Evolutionary conservation across 2,113 vertebrate genomes (phyloP), one percentile per base, ranked within the genome.

Genomic region (Gavialis gangeticus): DNA sequence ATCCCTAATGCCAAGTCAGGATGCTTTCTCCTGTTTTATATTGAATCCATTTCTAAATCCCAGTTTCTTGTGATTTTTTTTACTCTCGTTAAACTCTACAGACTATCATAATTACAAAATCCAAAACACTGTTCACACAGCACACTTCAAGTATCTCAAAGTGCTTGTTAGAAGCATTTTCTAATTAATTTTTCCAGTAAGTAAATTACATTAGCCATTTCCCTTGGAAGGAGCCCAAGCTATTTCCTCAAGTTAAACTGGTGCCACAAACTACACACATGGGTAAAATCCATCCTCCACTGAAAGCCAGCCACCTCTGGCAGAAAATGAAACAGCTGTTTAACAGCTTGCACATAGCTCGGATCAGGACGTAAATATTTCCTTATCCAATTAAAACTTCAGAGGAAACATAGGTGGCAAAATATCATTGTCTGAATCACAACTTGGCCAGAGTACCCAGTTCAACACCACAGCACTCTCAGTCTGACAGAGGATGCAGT

Each of bases 181-280:
- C 63, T 58, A 60, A 82, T 78, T 22, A 88, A 79, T 13, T 64
- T 86, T 85, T 75, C 78, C 37, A 60, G 12, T 28, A 54, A 1
- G 1, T 56, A 79, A 79, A 60, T 24, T 54, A 12, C 28, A 18
- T 57, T 59, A 79, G 3, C 34, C 18, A 19, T 4, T 69, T 19
- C 4, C 66, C 62, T 34, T 83, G 6, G 57, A 71, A 80, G 67
- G 19, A 69, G 75, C 56, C 46, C 84, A 84, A 71, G 30, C 27
- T 71, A 37, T 30, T 87, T n/a, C 46, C 75, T 57, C 8, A 78
- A 67, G 5, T 69, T 79, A 22, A 73, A 77, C 22, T 89, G 16
- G 22, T n/a, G 62, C 0, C 46, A 2, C 17, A 54, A 59, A 28
- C 11, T 12, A 1, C 2, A 24, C 5, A 7, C 34, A 79, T 54